phyloP scores from a whole-genome alignment of 1,140 invertebrate species.

The Helicoverpa armigera region DNA sequence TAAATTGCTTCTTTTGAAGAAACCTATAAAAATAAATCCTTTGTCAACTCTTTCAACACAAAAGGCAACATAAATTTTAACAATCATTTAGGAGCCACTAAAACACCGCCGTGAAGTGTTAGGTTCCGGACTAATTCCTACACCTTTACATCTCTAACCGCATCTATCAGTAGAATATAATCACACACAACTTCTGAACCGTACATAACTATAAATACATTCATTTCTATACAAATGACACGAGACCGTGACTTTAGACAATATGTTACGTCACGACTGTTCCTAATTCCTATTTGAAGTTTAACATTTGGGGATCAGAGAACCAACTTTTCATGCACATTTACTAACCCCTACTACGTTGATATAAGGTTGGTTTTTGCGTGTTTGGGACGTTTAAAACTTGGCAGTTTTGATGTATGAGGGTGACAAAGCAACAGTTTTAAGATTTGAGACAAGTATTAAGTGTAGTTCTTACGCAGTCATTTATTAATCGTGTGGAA shows the following conservation, averaged over 20 bases:
- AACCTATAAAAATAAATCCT: neutral
- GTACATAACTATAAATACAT: slow-evolving; percentile 42
- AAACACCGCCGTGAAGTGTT: neutral
- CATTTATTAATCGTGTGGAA: slow-evolving; percentile 51
- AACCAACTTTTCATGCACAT: slow-evolving; percentile 1
- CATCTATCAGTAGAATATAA: slow-evolving; percentile 15
- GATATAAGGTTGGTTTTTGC: slow-evolving; percentile 3
- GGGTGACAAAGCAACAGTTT: slow-evolving; percentile 51
- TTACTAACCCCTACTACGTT: neutral
- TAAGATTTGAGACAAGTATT: slow-evolving; percentile 53
- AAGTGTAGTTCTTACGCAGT: slow-evolving; percentile 46
- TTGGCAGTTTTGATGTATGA: slow-evolving; percentile 40
- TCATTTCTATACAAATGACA: slow-evolving; percentile 50
- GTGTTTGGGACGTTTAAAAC: neutral
- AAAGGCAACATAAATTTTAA: neutral
- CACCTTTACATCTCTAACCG: neutral
- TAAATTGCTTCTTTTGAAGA: too few relatives aligned
- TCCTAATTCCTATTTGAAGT: slow-evolving; percentile 60
- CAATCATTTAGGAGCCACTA: neutral
- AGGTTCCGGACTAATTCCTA: slow-evolving; percentile 24
- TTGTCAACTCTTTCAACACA: neutral
- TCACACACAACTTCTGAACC: slow-evolving; percentile 6
- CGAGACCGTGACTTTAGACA: slow-evolving; percentile 54
- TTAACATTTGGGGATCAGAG: slow-evolving; percentile 52
- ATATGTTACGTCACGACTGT: slow-evolving; percentile 58